phyloP scores from a whole-genome alignment of 1,140 invertebrate genomes.

The Plodia interpunctella region DNA sequence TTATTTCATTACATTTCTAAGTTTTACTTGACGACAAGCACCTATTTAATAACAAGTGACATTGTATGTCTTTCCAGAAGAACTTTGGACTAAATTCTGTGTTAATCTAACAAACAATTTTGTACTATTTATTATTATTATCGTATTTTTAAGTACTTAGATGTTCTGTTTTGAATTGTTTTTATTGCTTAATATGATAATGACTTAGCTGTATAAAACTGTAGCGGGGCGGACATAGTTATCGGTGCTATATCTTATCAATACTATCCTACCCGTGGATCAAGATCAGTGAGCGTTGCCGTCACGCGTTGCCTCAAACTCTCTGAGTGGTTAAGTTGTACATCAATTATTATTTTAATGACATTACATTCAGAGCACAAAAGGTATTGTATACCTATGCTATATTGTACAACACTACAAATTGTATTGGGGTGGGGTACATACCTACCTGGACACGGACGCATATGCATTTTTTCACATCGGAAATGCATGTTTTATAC shows the following conservation, averaged over 20 bases:
- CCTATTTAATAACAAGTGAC: background rate
- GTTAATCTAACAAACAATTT: no score
- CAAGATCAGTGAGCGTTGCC: background rate
- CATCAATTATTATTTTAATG: no score
- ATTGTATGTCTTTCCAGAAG: background rate
- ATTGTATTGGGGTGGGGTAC: no score
- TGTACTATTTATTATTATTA: no score
- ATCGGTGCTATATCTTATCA: background rate
- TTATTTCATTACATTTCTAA: background rate
- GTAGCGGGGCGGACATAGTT: background rate
- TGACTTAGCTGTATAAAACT: background rate
- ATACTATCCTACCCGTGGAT: background rate
- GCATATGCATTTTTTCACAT: no score
- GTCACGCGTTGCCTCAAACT: background rate
- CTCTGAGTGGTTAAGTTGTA: background rate
- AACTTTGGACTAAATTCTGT: constrained; percentile 2
- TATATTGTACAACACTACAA: no score
- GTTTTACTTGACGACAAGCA: background rate
- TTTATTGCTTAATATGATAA: background rate
- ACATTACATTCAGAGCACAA: no score
- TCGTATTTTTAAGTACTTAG: no score
- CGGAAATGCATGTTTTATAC: no score
- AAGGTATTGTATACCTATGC: no score
- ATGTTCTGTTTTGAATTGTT: no score
- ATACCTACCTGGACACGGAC: no score